phyloP scores from a whole-genome alignment of 1,140 invertebrate species.

The Heliconius hewitsoni region DNA sequence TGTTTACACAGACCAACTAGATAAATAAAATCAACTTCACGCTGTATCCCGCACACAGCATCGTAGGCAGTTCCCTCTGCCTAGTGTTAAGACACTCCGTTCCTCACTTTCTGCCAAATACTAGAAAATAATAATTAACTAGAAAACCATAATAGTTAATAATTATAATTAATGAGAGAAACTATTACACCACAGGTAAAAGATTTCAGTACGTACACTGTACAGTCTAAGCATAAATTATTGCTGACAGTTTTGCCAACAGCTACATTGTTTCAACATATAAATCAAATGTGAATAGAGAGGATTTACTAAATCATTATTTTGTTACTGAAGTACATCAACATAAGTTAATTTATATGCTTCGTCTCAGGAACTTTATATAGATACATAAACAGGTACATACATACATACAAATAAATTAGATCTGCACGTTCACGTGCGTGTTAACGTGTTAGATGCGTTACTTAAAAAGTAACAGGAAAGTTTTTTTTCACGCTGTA shows the following conservation, averaged over 20 bases:
- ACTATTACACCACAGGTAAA: conserved; percentile 5
- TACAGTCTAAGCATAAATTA: not conserved
- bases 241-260: conserved; percentile 10
- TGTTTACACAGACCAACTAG: not conserved
- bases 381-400: not conserved
- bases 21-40: no score
- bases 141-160: not conserved
- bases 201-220: not conserved
- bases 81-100: no score
- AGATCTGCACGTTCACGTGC: not conserved
- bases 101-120: no score
- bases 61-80: no score
- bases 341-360: not conserved
- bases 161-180: not conserved
- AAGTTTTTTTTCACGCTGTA: no score
- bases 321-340: conserved; percentile 4
- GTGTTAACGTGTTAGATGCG: no score
- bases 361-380: not conserved
- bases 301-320: conserved; percentile 10
- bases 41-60: no score
- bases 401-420: not conserved
- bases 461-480: no score
- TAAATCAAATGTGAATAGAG: conserved; percentile 14
- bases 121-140: not conserved
- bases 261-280: conserved; percentile 6